Evolutionary conservation across 2,797 vertebrate species (phyloP), one percentile per base, ranked within the genome.

Genomic region (Petrocephalus sullivani): DNA sequence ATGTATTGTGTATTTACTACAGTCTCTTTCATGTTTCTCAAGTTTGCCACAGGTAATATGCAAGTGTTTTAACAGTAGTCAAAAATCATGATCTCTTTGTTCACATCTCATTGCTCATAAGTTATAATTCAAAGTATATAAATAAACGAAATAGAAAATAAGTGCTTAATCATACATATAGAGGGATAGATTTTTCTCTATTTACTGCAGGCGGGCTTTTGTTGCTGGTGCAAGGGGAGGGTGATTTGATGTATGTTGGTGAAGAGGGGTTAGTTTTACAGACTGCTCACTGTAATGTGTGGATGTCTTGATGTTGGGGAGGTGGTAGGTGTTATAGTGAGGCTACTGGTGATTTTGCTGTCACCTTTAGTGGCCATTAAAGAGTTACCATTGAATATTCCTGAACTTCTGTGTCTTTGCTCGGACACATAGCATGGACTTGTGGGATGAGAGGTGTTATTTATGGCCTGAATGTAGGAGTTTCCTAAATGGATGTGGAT

Each of bases 261-360:
- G 33, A 60, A 1, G 14, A 14, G 33, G 12, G 56, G 91, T 99
- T 97, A 98, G 93, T 98, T 96, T 92, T 97, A 97, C 92, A 94
- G 93, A 92, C 97, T 98, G 98, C 98, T 99, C 98, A 99, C 98
- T 97, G 98, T 98, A 96, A 98, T 97, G 93, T 99, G 97, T 95
- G 98, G 96, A 91, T 98, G 97, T 92, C 96, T 96, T 95, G 97
- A 96, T 93, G 97, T 95, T 95, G 96, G 95, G 93, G 95, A 95
- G 92, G 97, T 95, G 94, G 97, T 96, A 96, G 98, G 97, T 94
- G 97, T 99, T 93, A 99, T 99, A 94, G 96, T 97, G 94, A 99
- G 98, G 95, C 98, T 99, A 96, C 98, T 99, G 92, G 96, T 99
- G 94, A 98, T 97, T 97, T 98, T 99, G 95, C 93, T 97, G 95